Evolutionary conservation across 1,140 invertebrate species (phyloP).

Genomic region (Procambarus clarkii): DNA sequence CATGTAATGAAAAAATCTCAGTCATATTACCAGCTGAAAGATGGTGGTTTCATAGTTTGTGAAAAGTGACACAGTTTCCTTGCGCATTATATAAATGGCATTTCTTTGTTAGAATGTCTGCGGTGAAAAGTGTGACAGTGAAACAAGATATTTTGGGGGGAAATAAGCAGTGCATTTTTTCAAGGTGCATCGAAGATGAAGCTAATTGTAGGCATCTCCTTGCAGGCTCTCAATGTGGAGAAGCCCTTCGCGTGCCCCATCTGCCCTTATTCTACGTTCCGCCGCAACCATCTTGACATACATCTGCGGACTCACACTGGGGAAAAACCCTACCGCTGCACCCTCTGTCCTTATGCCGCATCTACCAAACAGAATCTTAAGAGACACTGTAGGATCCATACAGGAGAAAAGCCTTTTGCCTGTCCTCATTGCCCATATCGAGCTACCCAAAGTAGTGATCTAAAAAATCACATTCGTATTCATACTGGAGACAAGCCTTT

Average conservation of each 20-base stretch:
- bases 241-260: constrained; percentile 97
- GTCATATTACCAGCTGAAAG: neutral
- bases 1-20: too few relatives aligned
- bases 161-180: constrained; percentile 1
- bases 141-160: constrained; percentile 75
- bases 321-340: constrained; percentile 48
- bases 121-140: neutral
- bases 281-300: constrained; percentile 61
- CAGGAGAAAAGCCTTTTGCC: constrained; percentile 42
- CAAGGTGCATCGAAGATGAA: constrained; percentile 28
- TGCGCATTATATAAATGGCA: neutral
- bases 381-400: constrained; percentile 76
- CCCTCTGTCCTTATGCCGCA: constrained; percentile 31
- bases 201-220: constrained; percentile 85
- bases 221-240: constrained; percentile 94
- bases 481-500: constrained; percentile 78
- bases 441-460: constrained; percentile 33
- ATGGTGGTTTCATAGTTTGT: neutral
- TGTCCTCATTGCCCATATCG: constrained; percentile 46
- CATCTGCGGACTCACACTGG: constrained; percentile 52
- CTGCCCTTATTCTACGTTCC: constrained; percentile 80
- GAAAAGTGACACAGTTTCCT: neutral
- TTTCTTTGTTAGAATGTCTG: neutral
- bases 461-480: constrained; percentile 39
- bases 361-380: constrained; percentile 81